Conservation (phyloP, 2,113 vertebrate species). For the Scomber japonicus region DNA sequence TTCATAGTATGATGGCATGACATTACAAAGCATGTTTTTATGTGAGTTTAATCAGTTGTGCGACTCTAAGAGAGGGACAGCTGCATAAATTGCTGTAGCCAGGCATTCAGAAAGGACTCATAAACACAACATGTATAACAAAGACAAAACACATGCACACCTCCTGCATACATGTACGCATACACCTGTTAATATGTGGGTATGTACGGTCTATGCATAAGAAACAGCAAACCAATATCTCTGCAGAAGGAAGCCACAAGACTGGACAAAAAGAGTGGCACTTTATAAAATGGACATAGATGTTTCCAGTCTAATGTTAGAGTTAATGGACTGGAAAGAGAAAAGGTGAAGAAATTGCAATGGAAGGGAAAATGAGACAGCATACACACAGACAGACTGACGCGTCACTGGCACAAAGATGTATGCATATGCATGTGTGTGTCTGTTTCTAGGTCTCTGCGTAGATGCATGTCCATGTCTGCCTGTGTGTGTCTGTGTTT, state of each 20-base stretch:
- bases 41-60: slow-evolving; percentile 9
- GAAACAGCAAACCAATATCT: slow-evolving; percentile 5
- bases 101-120: background rate
- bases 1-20: background rate
- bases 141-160: slow-evolving; percentile 4
- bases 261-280: slow-evolving; percentile 9
- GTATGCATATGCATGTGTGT: slow-evolving; percentile 1
- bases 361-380: slow-evolving; percentile 37
- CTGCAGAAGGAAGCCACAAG: background rate
- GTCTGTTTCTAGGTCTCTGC: background rate
- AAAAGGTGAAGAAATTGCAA: slow-evolving; percentile 11
- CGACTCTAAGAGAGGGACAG: background rate
- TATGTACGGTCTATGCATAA: background rate
- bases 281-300: slow-evolving; percentile 49
- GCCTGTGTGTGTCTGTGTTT: background rate
- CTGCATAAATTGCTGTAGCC: background rate
- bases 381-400: slow-evolving; percentile 30
- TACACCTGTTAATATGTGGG: background rate
- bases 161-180: background rate
- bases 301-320: slow-evolving; percentile 61
- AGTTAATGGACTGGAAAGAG: slow-evolving; percentile 66
- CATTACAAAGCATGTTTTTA: background rate
- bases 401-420: slow-evolving; percentile 26
- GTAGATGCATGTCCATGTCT: background rate
- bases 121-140: background rate